Percentiles rank a stretch among this genome's conserved stretches.
Evolutionary conservation across 2,113 vertebrate genomes (phyloP).

Genomic region (Myrmecophaga tridactyla): DNA sequence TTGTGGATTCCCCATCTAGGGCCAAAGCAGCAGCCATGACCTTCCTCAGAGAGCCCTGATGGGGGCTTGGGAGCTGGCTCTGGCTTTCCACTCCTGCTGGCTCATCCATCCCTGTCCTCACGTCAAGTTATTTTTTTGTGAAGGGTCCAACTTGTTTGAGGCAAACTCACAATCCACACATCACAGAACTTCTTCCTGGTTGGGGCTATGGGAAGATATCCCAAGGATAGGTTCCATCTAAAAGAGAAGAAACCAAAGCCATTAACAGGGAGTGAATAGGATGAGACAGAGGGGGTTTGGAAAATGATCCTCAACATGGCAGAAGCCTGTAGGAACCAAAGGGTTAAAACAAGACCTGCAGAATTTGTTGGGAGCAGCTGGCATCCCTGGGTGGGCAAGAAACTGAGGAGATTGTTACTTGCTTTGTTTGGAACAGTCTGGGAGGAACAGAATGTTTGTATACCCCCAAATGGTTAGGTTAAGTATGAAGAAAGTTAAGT

Average conservation of each 20-base stretch:
- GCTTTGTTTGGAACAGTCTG: no score
- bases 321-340: no score
- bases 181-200: conserved; percentile 8
- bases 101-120: conserved; percentile 75
- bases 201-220: background rate
- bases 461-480: no score
- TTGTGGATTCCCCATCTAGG: conserved; percentile 87
- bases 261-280: background rate
- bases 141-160: background rate
- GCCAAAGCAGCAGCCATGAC: conserved; percentile 81
- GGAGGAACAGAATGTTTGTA: no score
- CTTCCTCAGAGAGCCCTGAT: conserved; percentile 76
- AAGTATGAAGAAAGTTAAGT: no score
- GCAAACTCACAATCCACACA: conserved; percentile 19
- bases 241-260: conserved; percentile 3
- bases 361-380: no score
- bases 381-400: no score
- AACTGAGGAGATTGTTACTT: no score
- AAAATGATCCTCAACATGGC: background rate
- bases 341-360: no score
- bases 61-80: conserved; percentile 77
- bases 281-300: background rate
- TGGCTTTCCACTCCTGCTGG: conserved; percentile 63
- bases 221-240: background rate
- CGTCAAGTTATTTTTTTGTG: background rate